Evolutionary conservation across 2,113 vertebrate species (phyloP), one percentile per base, ranked within the genome.

Genomic region (Tursiops truncatus): DNA sequence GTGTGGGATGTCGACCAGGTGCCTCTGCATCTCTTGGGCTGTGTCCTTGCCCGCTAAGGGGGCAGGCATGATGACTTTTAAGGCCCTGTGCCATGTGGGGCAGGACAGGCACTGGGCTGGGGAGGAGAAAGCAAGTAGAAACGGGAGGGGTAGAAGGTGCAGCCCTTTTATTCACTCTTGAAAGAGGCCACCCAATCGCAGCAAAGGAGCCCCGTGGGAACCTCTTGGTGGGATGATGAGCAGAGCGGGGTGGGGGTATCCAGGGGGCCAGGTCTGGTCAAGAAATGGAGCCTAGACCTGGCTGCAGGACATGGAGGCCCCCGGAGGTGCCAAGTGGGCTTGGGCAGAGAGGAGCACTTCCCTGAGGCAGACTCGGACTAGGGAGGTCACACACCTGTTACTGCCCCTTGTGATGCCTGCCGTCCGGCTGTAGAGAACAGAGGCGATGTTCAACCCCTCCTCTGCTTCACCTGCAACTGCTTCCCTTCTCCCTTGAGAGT

Each of bases 171-270:
- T 13, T 67, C 15, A 2, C 17, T 28, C 17, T 28, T 67, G 44
- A 53, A 28, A 38, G 53, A 28, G 4, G 38, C 23, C 28, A 7
- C 28, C 5, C 21, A 36, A 47, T 38, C 1, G 2, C 38, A 89
- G 10, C 56, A 25, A n/a, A 25, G 1, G 28, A 83, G 44, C n/a
- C 44, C 63, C 0, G 0, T 41, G 36, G 67, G 62, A 8, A 7
- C 50, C 10, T 74, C 65, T 21, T 50, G 26, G 8, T 20, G 13
- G 76, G 36, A 33, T 7, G 63, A 23, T 56, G 85, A 56, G 58
- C 6, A 15, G 25, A 58, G 13, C 21, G 5, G 36, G 38, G 21
- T 13, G 2, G 21, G 33, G 17, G 6, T 53, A 28, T 76, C 36
- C 28, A 15, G 73, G n/a, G 33, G 60, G 18, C 12, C 33, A 36